A percentile compares a stretch with the other conserved stretches of the same genome.
Conservation (phyloP, 2,113 vertebrate genomes). For the Ophthalmolycus amberensis region DNA sequence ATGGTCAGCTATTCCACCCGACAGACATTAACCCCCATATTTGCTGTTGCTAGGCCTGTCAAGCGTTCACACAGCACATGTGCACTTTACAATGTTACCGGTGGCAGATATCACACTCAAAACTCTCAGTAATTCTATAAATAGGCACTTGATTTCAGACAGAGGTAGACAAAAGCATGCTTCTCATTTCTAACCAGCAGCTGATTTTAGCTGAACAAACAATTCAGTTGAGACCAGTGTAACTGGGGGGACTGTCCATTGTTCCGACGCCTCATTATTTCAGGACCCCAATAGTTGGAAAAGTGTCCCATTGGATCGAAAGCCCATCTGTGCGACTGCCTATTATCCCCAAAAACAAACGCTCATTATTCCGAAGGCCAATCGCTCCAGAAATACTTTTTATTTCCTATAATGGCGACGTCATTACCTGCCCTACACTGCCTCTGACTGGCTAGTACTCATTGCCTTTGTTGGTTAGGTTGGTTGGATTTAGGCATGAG, state of each 20-base stretch:
- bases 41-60: not conserved
- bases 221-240: not conserved
- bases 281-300: not conserved
- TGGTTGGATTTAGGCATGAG: too few relatives aligned
- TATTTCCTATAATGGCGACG: not conserved
- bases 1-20: conserved; percentile 20
- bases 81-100: not conserved
- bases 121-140: not conserved
- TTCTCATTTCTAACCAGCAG: not conserved
- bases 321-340: not conserved
- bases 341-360: not conserved
- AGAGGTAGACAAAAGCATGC: not conserved
- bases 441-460: too few relatives aligned
- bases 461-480: too few relatives aligned
- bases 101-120: not conserved
- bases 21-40: not conserved
- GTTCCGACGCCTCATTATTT: not conserved
- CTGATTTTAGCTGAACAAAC: not conserved
- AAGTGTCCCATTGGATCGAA: not conserved
- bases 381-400: not conserved
- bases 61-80: not conserved
- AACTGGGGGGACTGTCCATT: not conserved
- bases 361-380: not conserved
- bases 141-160: not conserved
- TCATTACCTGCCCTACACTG: too few relatives aligned